These are phyloP conservation scores for Spodoptera littoralis DNA, from an alignment of 2,888 invertebrate species.

Conservation along the genomic window DNA sequence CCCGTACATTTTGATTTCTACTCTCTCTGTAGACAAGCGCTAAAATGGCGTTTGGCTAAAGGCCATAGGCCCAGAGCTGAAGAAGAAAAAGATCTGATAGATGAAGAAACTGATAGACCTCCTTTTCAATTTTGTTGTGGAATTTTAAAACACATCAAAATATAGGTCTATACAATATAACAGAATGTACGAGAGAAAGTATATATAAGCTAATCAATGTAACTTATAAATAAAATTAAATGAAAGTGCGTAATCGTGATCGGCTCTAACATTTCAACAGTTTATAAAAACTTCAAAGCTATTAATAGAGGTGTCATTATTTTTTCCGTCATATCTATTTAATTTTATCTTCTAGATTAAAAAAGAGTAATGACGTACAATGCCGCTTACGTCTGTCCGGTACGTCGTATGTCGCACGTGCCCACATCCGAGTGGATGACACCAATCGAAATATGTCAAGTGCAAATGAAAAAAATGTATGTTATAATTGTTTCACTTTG, in stretches of 20 bases:
- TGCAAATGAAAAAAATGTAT: constrained; percentile 2
- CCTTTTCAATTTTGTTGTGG: too few species aligned
- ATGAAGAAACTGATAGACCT: too few species aligned
- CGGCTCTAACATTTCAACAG: not conserved
- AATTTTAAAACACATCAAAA: not conserved
- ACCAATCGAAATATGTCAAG: constrained; percentile 25
- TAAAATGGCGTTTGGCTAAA: too few species aligned
- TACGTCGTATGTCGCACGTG: constrained; percentile 10
- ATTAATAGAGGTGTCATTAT: too few species aligned
- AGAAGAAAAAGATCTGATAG: too few species aligned
- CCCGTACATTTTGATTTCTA: too few species aligned
- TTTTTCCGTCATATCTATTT: constrained; percentile 5
- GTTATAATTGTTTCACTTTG: too few species aligned
- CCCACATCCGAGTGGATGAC: constrained; percentile 6
- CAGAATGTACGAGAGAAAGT: not conserved
- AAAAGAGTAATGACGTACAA: constrained; percentile 37
- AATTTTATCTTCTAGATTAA: constrained; percentile 24
- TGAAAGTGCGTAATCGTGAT: too few species aligned
- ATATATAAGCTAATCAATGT: too few species aligned
- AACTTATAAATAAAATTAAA: too few species aligned
- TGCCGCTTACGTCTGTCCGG: constrained; percentile 20
- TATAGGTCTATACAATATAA: not conserved
- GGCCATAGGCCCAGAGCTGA: too few species aligned
- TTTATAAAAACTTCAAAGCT: constrained; percentile 2
- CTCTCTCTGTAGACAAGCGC: too few species aligned